These are phyloP conservation scores for Zaprionus gabonicus DNA, from an alignment of 1,140 invertebrate species.

Conservation along the genomic window DNA sequence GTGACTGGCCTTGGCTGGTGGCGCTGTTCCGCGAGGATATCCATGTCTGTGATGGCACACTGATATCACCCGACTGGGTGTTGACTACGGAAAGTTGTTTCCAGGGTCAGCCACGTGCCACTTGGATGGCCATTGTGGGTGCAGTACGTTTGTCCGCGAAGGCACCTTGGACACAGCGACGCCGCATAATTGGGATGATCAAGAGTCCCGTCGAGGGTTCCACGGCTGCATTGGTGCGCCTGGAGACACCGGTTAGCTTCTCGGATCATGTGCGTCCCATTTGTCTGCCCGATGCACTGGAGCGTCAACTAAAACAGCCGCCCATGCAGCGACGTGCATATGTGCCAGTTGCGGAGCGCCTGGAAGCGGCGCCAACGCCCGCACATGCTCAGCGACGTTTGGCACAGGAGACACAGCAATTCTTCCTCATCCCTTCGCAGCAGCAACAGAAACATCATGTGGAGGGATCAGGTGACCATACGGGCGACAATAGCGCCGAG, in stretches of 20 bases:
- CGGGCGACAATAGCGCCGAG: slow-evolving; percentile 10
- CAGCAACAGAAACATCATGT: slow-evolving; percentile 29
- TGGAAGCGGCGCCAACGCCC: slow-evolving; percentile 40
- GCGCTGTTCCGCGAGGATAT: slow-evolving; percentile 92
- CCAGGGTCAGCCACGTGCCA: slow-evolving; percentile 93
- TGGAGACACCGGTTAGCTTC: slow-evolving; percentile 90
- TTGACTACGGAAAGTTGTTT: slow-evolving; percentile 95
- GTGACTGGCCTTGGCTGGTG: slow-evolving; percentile 96
- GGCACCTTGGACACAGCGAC: slow-evolving; percentile 94
- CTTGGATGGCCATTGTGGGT: slow-evolving; percentile 92
- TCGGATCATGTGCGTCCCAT: slow-evolving; percentile 93
- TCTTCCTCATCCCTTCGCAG: slow-evolving; percentile 72
- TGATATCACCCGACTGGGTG: slow-evolving; percentile 91
- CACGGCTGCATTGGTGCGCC: slow-evolving; percentile 91
- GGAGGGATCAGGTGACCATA: slow-evolving; percentile 33
- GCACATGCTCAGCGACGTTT: slow-evolving; percentile 37
- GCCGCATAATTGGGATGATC: slow-evolving; percentile 92
- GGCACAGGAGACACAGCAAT: slow-evolving; percentile 77
- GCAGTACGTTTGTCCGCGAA: slow-evolving; percentile 90
- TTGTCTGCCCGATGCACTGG: slow-evolving; percentile 88
- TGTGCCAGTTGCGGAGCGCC: slow-evolving; percentile 71
- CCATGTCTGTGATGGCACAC: slow-evolving; percentile 94
- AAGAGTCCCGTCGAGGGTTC: slow-evolving; percentile 95
- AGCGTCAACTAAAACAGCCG: slow-evolving; percentile 65
- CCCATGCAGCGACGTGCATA: slow-evolving; percentile 65